These are phyloP conservation scores for Archaeoteleia sp. DNA, from an alignment of 2,888 invertebrate genomes.

Conservation along the genomic window DNA sequence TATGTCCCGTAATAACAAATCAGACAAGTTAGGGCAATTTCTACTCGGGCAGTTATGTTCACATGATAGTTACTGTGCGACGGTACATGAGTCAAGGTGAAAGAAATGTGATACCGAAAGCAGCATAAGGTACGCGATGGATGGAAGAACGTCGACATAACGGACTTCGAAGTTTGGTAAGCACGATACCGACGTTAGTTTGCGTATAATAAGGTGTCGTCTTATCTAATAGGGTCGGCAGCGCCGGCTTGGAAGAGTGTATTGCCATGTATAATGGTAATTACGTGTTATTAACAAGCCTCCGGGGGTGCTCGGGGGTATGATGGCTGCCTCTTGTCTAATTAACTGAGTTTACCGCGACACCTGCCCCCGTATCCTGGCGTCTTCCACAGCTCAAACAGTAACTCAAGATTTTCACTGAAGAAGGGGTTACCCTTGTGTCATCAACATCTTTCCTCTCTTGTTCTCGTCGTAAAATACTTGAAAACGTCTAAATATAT, in stretches of 20 bases:
- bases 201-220: constrained; percentile 75
- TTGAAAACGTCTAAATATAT: constrained; percentile 50
- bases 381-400: constrained; percentile 72
- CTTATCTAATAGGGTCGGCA: constrained; percentile 74
- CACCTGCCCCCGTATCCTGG: constrained; percentile 73
- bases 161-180: constrained; percentile 58
- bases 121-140: constrained; percentile 49
- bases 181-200: constrained; percentile 64
- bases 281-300: constrained; percentile 76
- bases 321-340: constrained; percentile 75
- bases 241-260: constrained; percentile 71
- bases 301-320: constrained; percentile 62
- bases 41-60: constrained; percentile 10
- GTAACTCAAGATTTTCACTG: constrained; percentile 73
- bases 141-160: constrained; percentile 56
- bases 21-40: too few species aligned
- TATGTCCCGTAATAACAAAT: too few species aligned
- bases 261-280: constrained; percentile 75
- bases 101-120: constrained; percentile 52
- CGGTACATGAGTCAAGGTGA: constrained; percentile 20
- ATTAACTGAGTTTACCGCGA: constrained; percentile 76
- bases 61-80: constrained; percentile 40
- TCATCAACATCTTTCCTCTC: constrained; percentile 55
- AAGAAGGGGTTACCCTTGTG: constrained; percentile 59
- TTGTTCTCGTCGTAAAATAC: constrained; percentile 45